A percentile compares a stretch with the other conserved stretches of the same genome.
These are phyloP conservation scores for Acrobeloides nanus DNA, from an alignment of 2,888 invertebrate species.

Conservation along the genomic window DNA sequence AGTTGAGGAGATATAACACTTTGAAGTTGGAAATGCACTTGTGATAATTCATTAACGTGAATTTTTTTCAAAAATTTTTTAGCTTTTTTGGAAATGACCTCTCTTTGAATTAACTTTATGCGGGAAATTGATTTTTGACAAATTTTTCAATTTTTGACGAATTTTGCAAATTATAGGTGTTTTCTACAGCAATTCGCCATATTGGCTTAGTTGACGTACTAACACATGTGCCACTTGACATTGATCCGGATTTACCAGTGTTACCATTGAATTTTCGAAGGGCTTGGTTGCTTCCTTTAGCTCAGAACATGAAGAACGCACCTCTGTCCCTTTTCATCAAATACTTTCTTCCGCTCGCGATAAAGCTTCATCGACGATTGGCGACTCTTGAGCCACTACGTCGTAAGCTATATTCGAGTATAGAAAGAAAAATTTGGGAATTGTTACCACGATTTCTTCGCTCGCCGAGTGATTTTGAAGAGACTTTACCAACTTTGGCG, in stretches of 20 bases:
- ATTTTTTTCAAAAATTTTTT: too few relatives aligned
- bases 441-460: slow-evolving; percentile 67
- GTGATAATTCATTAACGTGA: too few relatives aligned
- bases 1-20: too few relatives aligned
- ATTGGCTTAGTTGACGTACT: slow-evolving; percentile 58
- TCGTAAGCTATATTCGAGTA: slow-evolving; percentile 70
- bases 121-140: too few relatives aligned
- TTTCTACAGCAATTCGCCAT: slow-evolving; percentile 63
- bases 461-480: slow-evolving; percentile 33
- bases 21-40: too few relatives aligned
- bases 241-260: slow-evolving; percentile 64
- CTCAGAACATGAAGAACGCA: slow-evolving; percentile 71
- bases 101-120: too few relatives aligned
- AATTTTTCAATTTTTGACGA: too few relatives aligned
- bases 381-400: slow-evolving; percentile 56
- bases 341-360: slow-evolving; percentile 72
- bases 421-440: slow-evolving; percentile 76
- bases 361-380: slow-evolving; percentile 29
- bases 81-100: too few relatives aligned
- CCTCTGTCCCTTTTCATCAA: slow-evolving; percentile 72
- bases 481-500: slow-evolving; percentile 65
- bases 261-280: slow-evolving; percentile 69
- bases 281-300: slow-evolving; percentile 82
- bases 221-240: slow-evolving; percentile 56
- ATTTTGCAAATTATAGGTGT: too few relatives aligned